Conservation (phyloP, 92 coral and sea anemone genomes). For the Actinostola sp. region DNA sequence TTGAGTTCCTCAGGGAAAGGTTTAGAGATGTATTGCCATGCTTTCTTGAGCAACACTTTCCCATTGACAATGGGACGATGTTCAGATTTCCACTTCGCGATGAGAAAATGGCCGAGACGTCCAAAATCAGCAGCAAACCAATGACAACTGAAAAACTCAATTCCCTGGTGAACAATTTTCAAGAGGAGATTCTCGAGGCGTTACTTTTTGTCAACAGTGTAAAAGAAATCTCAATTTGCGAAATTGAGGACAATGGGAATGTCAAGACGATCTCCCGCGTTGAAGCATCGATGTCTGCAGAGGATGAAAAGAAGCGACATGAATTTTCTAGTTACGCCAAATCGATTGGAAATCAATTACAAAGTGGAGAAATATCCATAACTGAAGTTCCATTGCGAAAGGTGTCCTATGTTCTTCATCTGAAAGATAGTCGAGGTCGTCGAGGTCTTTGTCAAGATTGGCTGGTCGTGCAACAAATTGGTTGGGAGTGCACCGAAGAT, state of each 20-base stretch:
- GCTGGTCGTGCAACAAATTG: slow-evolving; percentile 76
- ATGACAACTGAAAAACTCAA: slow-evolving; percentile 34
- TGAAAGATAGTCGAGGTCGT: slow-evolving; percentile 60
- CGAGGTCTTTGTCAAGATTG: slow-evolving; percentile 68
- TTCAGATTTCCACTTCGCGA: slow-evolving; percentile 77
- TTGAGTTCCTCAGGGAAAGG: slow-evolving; percentile 22
- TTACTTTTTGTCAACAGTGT: slow-evolving; percentile 78
- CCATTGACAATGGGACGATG: slow-evolving; percentile 62
- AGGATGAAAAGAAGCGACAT: slow-evolving; percentile 57
- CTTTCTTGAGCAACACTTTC: slow-evolving; percentile 61
- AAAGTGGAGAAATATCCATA: slow-evolving; percentile 21
- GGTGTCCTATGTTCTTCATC: slow-evolving; percentile 57
- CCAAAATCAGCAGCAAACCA: slow-evolving; percentile 38
- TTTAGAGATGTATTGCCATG: slow-evolving; percentile 72
- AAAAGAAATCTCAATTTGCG: slow-evolving; percentile 69
- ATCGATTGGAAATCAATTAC: slow-evolving; percentile 11
- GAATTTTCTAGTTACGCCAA: slow-evolving; percentile 46
- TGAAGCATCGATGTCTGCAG: slow-evolving; percentile 38
- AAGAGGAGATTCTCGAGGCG: slow-evolving; percentile 61
- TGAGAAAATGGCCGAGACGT: slow-evolving; percentile 40
- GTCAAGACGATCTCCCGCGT: slow-evolving; percentile 47
- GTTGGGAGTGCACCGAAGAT: slow-evolving; percentile 29
- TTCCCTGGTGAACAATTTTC: slow-evolving; percentile 49
- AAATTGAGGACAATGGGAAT: slow-evolving; percentile 42
- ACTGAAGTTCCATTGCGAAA: slow-evolving; percentile 44